These are phyloP conservation scores for Pantherophis vulpinus DNA, from an alignment of 2,797 vertebrate genomes.

Conservation along the genomic window DNA sequence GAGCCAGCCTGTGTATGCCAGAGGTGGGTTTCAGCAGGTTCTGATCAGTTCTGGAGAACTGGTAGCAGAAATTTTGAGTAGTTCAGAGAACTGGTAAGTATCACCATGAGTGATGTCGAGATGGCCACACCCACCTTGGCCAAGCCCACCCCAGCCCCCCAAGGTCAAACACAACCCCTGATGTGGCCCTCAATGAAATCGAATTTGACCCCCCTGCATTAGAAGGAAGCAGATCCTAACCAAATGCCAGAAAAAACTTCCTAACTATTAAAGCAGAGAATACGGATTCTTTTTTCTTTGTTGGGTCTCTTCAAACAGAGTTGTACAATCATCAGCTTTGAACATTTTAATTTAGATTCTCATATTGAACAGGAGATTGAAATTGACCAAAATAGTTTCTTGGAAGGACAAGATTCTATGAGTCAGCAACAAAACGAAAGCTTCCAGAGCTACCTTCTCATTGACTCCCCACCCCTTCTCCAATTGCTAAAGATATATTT, in stretches of 20 bases:
- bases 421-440: not conserved
- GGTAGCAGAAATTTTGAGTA: no score
- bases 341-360: not conserved
- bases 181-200: no score
- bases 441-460: no score
- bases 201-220: not conserved
- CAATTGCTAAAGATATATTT: not conserved
- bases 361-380: not conserved
- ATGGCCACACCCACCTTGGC: no score
- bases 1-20: no score
- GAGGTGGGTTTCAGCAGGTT: no score
- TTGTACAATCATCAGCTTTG: not conserved
- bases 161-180: no score
- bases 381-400: not conserved
- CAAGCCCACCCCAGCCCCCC: no score
- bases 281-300: not conserved
- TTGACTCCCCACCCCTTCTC: not conserved
- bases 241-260: not conserved
- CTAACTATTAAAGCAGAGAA: not conserved
- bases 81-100: no score
- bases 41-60: no score
- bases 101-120: no score
- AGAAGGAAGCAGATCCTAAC: not conserved
- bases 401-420: not conserved
- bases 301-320: not conserved